Conservation (phyloP, 2,888 invertebrate species). For the Gibbula magus region DNA sequence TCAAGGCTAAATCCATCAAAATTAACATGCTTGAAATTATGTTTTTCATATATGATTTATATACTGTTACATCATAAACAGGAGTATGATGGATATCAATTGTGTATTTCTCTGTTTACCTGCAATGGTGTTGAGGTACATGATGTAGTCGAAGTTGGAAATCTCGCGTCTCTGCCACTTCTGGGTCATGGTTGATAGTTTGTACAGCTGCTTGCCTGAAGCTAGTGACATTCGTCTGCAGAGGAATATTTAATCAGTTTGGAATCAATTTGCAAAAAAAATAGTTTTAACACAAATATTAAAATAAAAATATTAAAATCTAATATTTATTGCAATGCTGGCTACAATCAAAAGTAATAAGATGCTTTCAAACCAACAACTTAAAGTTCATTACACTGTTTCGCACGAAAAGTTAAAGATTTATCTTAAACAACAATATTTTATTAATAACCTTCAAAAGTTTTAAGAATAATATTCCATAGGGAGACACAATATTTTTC, state of each 20-base stretch:
- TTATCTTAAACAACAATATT: not conserved
- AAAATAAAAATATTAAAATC: not conserved
- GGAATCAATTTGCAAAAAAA: not conserved
- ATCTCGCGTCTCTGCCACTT: conserved; percentile 99
- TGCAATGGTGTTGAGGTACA: conserved; percentile 99
- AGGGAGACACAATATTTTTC: not conserved
- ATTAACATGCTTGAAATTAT: not conserved
- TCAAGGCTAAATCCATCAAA: not conserved
- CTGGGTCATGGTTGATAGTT: conserved; percentile 99
- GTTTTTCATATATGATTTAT: not conserved
- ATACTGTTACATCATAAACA: not conserved
- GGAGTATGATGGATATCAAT: not conserved
- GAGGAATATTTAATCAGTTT: conserved; percentile 23
- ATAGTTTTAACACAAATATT: not conserved
- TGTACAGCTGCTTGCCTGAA: conserved; percentile 98
- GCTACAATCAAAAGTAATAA: not conserved
- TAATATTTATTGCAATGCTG: not conserved
- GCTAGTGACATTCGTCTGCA: conserved; percentile 95
- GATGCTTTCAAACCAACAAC: no score
- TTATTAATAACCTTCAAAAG: not conserved
- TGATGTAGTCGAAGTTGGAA: conserved; percentile 99
- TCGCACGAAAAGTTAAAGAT: no score
- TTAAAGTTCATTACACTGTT: no score
- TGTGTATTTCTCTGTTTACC: conserved; percentile 80
- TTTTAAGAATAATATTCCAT: not conserved